Conservation (phyloP, 1,140 invertebrate genomes). For the Drosophila sp. region DNA sequence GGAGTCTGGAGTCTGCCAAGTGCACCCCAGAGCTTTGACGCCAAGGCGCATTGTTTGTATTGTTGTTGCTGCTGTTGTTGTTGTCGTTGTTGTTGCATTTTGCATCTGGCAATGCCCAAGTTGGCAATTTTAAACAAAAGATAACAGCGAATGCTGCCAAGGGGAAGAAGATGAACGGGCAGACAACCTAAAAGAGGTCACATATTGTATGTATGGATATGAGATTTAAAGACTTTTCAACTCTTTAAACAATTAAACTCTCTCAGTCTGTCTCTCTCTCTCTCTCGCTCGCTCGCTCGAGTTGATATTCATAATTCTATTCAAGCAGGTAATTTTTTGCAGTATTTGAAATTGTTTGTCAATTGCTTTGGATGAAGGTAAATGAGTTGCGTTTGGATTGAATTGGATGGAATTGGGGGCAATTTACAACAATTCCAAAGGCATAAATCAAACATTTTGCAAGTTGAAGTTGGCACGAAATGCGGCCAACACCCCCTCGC, state of each 20-base stretch:
- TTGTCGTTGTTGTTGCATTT: constrained; percentile 43
- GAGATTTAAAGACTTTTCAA: background rate
- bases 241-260: background rate
- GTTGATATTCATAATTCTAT: background rate
- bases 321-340: constrained; percentile 67
- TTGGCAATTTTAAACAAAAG: constrained; percentile 77
- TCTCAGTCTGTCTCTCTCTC: no score
- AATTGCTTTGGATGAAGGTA: constrained; percentile 46
- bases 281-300: no score
- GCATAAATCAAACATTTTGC: constrained; percentile 78
- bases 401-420: constrained; percentile 23
- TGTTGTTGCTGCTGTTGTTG: constrained; percentile 28
- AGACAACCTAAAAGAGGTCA: constrained; percentile 43
- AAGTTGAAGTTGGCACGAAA: constrained; percentile 66
- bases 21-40: constrained; percentile 78
- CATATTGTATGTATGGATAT: constrained; percentile 17
- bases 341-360: constrained; percentile 74
- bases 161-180: background rate
- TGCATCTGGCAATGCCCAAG: constrained; percentile 69
- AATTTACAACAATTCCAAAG: constrained; percentile 77
- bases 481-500: constrained; percentile 1
- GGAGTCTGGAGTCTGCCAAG: constrained; percentile 64
- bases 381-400: constrained; percentile 13
- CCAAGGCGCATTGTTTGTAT: constrained; percentile 62
- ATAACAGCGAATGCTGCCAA: constrained; percentile 51